These are phyloP conservation scores for Panthera tigris DNA, from an alignment of 2,113 vertebrate genomes.

Conservation along the genomic window DNA sequence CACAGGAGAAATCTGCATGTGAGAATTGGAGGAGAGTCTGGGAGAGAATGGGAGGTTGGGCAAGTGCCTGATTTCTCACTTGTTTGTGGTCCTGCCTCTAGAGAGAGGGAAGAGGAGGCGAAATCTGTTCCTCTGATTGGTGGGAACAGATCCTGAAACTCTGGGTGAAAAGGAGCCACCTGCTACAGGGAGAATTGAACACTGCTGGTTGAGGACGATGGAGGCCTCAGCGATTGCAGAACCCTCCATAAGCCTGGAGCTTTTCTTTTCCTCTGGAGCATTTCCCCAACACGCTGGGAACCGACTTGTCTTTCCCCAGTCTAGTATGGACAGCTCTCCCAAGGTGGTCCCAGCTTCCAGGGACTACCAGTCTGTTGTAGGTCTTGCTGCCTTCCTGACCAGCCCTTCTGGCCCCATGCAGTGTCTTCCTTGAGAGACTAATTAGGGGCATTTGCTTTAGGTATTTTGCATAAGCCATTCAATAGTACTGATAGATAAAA, in stretches of 20 bases:
- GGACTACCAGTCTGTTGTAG: not conserved
- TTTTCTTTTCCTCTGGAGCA: not conserved
- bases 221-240: not conserved
- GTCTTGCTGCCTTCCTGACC: not conserved
- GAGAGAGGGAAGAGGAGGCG: not conserved
- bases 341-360: not conserved
- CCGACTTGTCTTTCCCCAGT: not conserved
- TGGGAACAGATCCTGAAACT: not conserved
- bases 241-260: not conserved
- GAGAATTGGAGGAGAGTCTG: not conserved
- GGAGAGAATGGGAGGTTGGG: not conserved
- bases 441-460: slow-evolving; percentile 74
- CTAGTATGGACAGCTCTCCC: not conserved
- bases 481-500: slow-evolving; percentile 67
- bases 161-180: not conserved
- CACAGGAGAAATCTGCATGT: not conserved
- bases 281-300: not conserved
- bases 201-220: not conserved
- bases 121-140: not conserved
- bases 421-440: slow-evolving; percentile 73
- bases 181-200: not conserved
- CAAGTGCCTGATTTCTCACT: not conserved
- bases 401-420: not conserved
- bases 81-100: not conserved
- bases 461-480: slow-evolving; percentile 77